Percentiles rank a stretch among this genome's conserved stretches.
Conservation (phyloP, 1,140 invertebrate genomes). For the Radopholus similis region DNA sequence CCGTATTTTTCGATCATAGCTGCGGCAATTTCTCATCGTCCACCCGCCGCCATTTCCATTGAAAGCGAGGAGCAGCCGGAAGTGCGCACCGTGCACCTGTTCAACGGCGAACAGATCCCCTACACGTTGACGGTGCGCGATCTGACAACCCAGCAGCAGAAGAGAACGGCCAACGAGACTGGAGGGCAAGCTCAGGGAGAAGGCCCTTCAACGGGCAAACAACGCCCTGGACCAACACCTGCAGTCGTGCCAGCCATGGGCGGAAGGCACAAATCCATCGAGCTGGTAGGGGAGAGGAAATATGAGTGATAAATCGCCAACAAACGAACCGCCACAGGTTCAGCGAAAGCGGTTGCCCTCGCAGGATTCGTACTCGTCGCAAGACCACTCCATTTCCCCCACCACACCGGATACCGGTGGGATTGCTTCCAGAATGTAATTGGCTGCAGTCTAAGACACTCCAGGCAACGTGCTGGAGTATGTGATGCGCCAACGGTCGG, state of each 20-base stretch:
- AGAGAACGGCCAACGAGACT: neutral
- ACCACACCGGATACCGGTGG: constrained; percentile 35
- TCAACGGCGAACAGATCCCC: constrained; percentile 26
- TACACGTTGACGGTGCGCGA: constrained; percentile 46
- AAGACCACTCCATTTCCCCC: constrained; percentile 46
- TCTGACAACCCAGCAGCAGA: neutral
- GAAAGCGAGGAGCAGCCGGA: constrained; percentile 40
- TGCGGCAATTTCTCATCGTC: constrained; percentile 1
- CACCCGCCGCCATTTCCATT: constrained; percentile 30
- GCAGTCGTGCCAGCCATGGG: no score
- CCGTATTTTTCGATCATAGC: neutral
- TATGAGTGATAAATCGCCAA: neutral
- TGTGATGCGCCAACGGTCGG: neutral
- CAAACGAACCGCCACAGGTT: constrained; percentile 20
- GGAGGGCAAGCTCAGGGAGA: neutral
- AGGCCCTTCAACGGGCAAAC: neutral
- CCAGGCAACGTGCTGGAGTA: neutral
- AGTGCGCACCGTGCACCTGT: constrained; percentile 37
- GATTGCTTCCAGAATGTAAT: neutral
- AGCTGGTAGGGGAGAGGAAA: constrained; percentile 42
- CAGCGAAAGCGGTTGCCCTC: constrained; percentile 38
- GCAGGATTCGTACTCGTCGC: constrained; percentile 43
- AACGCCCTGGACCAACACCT: no score
- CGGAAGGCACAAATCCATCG: constrained; percentile 34
- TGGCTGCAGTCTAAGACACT: neutral